phyloP scores from a whole-genome alignment of 1,140 invertebrate genomes.

The Hylaeus volcanicus region DNA sequence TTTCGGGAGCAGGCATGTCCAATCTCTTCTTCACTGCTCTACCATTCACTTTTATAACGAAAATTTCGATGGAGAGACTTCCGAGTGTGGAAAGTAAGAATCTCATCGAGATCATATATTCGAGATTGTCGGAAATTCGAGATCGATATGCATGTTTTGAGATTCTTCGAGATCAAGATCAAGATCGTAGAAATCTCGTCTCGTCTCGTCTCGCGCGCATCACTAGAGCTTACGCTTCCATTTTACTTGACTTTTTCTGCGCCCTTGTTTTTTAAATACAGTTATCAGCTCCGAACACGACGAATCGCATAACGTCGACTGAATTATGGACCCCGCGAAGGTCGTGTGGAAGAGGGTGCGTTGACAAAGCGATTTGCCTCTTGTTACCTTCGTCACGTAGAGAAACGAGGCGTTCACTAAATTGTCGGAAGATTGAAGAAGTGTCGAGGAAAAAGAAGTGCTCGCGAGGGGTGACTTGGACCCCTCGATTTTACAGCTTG shows the following conservation, averaged over 20 bases:
- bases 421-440: slow-evolving; percentile 45
- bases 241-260: not conserved
- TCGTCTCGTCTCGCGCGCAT: too few species aligned
- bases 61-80: too few species aligned
- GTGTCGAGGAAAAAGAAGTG: slow-evolving; percentile 30
- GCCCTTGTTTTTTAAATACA: slow-evolving; percentile 51
- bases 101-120: too few species aligned
- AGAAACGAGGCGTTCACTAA: slow-evolving; percentile 46
- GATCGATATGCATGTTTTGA: too few species aligned
- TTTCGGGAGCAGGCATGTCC: not conserved
- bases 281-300: slow-evolving; percentile 51
- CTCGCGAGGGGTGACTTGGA: not conserved
- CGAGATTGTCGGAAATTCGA: too few species aligned
- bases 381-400: slow-evolving; percentile 65
- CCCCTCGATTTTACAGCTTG: slow-evolving; percentile 35
- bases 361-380: slow-evolving; percentile 66
- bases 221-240: not conserved
- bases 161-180: too few species aligned
- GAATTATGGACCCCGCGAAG: slow-evolving; percentile 23
- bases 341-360: slow-evolving; percentile 43
- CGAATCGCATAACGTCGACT: slow-evolving; percentile 55
- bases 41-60: too few species aligned
- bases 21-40: not conserved
- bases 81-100: too few species aligned
- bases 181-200: too few species aligned